Base-by-base conservation (phyloP, 2,797 vertebrate species). In the Merluccius polli region DNA sequence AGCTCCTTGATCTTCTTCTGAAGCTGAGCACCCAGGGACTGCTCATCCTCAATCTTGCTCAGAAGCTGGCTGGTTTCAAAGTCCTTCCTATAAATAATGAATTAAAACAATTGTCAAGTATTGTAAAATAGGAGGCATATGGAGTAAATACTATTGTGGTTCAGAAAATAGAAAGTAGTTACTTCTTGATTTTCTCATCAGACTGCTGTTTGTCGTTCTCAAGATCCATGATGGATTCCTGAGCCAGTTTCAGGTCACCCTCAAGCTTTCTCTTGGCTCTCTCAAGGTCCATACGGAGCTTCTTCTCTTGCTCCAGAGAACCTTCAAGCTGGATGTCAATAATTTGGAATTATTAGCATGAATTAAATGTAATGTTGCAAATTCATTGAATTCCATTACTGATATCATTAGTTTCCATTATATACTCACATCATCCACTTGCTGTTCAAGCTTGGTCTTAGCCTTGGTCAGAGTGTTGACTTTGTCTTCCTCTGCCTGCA, bases 161-260 rank as follows among this genome's bases (percentile, higher is more conserved):
- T 52, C 48, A 52, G 48, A 52, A 52, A 52, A 52, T 21, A 21
- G 3, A 73, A 44, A 71, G 70, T 18, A 70, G 18, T 52, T 91
- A 96, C 96, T 96, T 97, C 79, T 95, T 96, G 48, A 95, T 79
- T 87, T 94, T 95, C 88, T 97, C 95, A 0, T 97, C 95, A 80
- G 95, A 84, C 79, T 95, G n/a, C n/a, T n/a, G n/a, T n/a, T n/a
- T n/a, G n/a, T n/a, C n/a, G n/a, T 93, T 96, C 86, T 96, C 93
- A 78, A 97, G 88, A 79, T n/a, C n/a, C n/a, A n/a, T n/a, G n/a
- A n/a, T n/a, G n/a, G 94, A 92, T 89, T 97, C 95, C 29, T 95
- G 95, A 21, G 93, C 84, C 30, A 96, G 91, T 89, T 96, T 97
- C 72, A 97, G 75, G 80, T 97, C 94, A 70, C 94, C 95, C 77